phyloP scores from a whole-genome alignment of 2,888 invertebrate species.

The Athrips mouffetella region DNA sequence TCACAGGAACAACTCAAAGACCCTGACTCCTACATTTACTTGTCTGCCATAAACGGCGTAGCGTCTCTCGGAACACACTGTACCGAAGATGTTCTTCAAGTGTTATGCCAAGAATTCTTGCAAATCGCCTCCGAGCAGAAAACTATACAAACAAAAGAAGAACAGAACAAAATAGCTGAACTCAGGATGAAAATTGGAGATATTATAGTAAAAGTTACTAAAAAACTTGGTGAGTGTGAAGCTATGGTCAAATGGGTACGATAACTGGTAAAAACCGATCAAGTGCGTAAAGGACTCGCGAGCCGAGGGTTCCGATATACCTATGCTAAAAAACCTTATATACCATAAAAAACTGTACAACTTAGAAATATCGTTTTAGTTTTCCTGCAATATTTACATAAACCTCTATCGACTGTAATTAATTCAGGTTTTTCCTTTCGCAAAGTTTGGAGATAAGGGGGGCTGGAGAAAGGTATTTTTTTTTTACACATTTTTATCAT shows the following conservation, averaged over 20 bases:
- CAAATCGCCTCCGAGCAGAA: slow-evolving; percentile 39
- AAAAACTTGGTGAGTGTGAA: slow-evolving; percentile 80
- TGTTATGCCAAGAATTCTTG: slow-evolving; percentile 83
- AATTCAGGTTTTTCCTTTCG: too few species aligned
- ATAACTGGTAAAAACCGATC: too few species aligned
- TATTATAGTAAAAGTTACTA: slow-evolving; percentile 84
- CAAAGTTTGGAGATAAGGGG: too few species aligned
- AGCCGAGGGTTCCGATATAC: too few species aligned
- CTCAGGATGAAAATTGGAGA: slow-evolving; percentile 89
- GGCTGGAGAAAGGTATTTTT: too few species aligned
- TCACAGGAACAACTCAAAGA: slow-evolving; percentile 85
- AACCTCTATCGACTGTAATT: too few species aligned
- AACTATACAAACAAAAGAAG: slow-evolving; percentile 41
- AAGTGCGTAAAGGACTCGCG: too few species aligned
- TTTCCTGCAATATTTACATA: too few species aligned
- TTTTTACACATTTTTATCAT: too few species aligned
- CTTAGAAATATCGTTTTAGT: too few species aligned
- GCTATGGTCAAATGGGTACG: not conserved
- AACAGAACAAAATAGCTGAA: slow-evolving; percentile 70
- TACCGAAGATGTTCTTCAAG: slow-evolving; percentile 83
- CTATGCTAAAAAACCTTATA: too few species aligned
- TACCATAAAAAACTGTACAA: too few species aligned
- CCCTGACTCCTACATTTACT: slow-evolving; percentile 89
- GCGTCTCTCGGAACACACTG: slow-evolving; percentile 81
- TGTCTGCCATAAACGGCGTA: slow-evolving; percentile 87